Base-by-base conservation (phyloP, 92 coral and sea anemone species). In the Epizoanthus stellaris region DNA sequence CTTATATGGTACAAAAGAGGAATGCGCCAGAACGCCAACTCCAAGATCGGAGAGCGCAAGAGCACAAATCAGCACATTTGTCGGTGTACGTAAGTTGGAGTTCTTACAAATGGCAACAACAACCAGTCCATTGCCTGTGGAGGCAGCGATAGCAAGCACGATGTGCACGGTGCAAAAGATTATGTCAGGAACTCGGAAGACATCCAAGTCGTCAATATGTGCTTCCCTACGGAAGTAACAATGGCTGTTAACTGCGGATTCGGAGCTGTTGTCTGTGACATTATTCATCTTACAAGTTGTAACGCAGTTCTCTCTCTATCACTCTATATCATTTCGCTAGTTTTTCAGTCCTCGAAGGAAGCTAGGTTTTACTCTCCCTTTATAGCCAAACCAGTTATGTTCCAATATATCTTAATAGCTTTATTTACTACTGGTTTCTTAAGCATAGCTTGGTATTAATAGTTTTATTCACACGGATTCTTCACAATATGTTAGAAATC, bases 11-110 rank as follows among this genome's bases (percentile, higher is more conserved):
- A 75, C 62, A 64, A 73, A 85, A 5, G 69, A 62, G 6, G 88
- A 82, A 63, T 85, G 88, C 8, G 63, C 88, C n/a, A 71, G 52
- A 10, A 75, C 12, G 15, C 88, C 82, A 39, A 75, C 82, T 9
- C 76, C 74, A 7, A 85, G 52, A 54, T 85, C 88, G 42, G 88
- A 47, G 6, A 85, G 17, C 17, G 88, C 88, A 11, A 75, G 82
- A 45, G 82, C 66, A 6, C 67, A 60, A 21, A 85, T 85, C 43
- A 85, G 38, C 14, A 75, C n/a, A 52, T 85, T 85, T 71, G 21
- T 75, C 58, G 76, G 66, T 20, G 76, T 64, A 65, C 68, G 88
- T 36, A 85, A 72, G 39, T 65, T 39, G 11, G 23, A 40, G 82
- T 85, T 75, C 49, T 45, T 62, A 17, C 25, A 43, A 67, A 74